Evolutionary conservation across 1,140 invertebrate genomes (phyloP), one percentile per base, ranked within the genome.

Genomic region (Papilio polytes): DNA sequence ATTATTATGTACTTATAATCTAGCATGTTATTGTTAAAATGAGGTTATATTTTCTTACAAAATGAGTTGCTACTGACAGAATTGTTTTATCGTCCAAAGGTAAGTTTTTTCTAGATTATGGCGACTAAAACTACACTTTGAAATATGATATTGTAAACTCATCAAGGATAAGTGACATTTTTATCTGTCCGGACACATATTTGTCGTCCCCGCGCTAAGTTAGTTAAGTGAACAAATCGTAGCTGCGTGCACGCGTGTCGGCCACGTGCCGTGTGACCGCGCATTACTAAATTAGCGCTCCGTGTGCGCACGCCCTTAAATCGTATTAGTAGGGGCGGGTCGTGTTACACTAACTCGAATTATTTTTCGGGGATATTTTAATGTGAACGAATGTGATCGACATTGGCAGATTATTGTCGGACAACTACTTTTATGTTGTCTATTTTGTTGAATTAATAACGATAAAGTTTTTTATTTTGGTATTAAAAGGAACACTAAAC

Each of bases 271-370:
- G 84, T 86, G 87, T 89, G 87, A 82, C 87, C 87, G 85, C 89
- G 90, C 90, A 93, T 94, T 94, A 92, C 86, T 84, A 90, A 93
- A 94, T 93, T 94, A 93, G 90, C 90, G 86, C 90, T 87, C 92
- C 85, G 89, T 94, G 87, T 92, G 88, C 86, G 88, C 85, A 86
- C 85, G 88, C 84, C 91, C 85, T 92, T 88, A 93, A 80, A 90
- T 91, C 88, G 85, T 83, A 86, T 89, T 92, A 85, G 85, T 85
- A 82, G 80, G 83, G 82, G 81, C 84, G 88, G 83, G 80, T 91
- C 84, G 79, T 80, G 83, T 90, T 90, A 88, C 89, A 8, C 36
- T 78, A 79, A 80, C 81, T 66, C 74, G 78, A 83, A 81, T 83
- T 83, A 66, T 59, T 56, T 56, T 84, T 82, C 74, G 3, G 77